phyloP scores from a whole-genome alignment of 2,888 invertebrate genomes.

The Cephus runcator region DNA sequence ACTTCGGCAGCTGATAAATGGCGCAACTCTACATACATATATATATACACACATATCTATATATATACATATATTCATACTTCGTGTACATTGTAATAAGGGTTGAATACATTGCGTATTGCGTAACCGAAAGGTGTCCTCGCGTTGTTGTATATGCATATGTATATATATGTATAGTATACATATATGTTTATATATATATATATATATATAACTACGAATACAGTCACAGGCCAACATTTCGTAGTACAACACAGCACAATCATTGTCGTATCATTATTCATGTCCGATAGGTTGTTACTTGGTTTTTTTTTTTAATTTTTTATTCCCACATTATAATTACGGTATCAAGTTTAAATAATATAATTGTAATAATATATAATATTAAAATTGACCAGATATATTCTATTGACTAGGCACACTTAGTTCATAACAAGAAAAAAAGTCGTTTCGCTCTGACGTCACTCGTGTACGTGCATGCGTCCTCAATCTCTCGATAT shows the following conservation, averaged over 20 bases:
- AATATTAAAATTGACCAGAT: slow-evolving; percentile 71
- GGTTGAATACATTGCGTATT: not conserved
- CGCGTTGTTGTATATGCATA: not conserved
- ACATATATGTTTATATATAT: slow-evolving; percentile 42
- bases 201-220: slow-evolving; percentile 3
- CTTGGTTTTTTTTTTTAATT: slow-evolving; percentile 30
- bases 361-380: slow-evolving; percentile 60
- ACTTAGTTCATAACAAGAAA: slow-evolving; percentile 74
- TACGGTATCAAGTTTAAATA: slow-evolving; percentile 58
- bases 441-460: slow-evolving; percentile 58
- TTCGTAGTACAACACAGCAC: slow-evolving; percentile 65
- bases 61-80: slow-evolving; percentile 33
- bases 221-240: slow-evolving; percentile 63
- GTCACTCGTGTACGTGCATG: slow-evolving; percentile 8
- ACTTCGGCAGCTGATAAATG: slow-evolving; percentile 33
- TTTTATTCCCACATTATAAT: slow-evolving; percentile 34
- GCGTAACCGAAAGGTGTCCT: not conserved
- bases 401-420: slow-evolving; percentile 75
- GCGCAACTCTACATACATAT: slow-evolving; percentile 56
- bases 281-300: slow-evolving; percentile 44
- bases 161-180: slow-evolving; percentile 45
- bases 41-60: slow-evolving; percentile 52
- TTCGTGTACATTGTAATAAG: not conserved
- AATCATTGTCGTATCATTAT: slow-evolving; percentile 64
- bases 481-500: slow-evolving; percentile 24